Evolutionary conservation across 2,797 vertebrate species (phyloP).

Genomic region (Brachyrhaphis roseni): DNA sequence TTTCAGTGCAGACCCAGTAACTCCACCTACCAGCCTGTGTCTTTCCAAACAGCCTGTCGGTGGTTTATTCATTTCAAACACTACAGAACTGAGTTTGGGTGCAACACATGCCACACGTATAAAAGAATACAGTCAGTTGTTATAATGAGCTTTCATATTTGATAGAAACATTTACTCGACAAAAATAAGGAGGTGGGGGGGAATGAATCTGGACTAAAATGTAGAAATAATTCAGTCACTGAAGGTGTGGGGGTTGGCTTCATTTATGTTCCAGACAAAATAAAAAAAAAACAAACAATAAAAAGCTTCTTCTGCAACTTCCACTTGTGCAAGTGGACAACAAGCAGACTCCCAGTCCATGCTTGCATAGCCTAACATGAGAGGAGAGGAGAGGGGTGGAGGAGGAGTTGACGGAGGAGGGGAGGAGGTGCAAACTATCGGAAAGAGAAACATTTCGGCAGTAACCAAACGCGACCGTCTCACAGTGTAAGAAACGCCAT

Average conservation of each 20-base stretch:
- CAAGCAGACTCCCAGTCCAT: conserved; percentile 68
- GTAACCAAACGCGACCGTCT: conserved; percentile 9
- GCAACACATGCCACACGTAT: conserved; percentile 88
- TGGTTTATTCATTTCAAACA: conserved; percentile 86
- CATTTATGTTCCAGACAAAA: conserved; percentile 38
- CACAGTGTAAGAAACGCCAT: conserved; percentile 50
- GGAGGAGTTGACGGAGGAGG: not conserved
- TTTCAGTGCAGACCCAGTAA: conserved; percentile 33
- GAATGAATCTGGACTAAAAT: conserved; percentile 67
- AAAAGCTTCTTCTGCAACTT: conserved; percentile 67
- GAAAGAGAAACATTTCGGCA: conserved; percentile 44
- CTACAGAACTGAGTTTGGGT: conserved; percentile 81
- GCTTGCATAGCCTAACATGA: conserved; percentile 69
- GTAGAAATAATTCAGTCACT: conserved; percentile 58
- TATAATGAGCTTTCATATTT: conserved; percentile 75
- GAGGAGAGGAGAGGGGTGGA: not conserved
- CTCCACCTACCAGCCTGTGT: conserved; percentile 48
- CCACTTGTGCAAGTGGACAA: conserved; percentile 56
- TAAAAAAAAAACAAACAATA: conserved; percentile 26
- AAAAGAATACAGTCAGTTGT: conserved; percentile 83
- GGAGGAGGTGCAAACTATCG: conserved; percentile 44
- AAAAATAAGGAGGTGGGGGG: conserved; percentile 33
- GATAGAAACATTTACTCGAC: conserved; percentile 84
- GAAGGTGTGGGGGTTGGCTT: conserved; percentile 51
- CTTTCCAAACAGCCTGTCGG: conserved; percentile 83